Conservation (phyloP, 1,140 invertebrate genomes). For the Brachionus angularis region DNA sequence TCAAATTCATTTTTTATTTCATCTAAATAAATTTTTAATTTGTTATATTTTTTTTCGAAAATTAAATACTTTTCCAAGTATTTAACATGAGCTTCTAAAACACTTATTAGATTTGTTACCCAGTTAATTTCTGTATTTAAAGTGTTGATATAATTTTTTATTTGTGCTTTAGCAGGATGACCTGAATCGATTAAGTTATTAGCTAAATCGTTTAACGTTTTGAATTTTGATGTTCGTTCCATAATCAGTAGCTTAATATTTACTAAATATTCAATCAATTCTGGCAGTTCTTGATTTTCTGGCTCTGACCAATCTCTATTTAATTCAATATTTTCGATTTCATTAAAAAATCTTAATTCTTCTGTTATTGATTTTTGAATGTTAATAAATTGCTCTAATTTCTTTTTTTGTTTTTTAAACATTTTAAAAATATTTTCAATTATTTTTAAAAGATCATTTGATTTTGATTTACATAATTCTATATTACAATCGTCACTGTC, state of each 20-base stretch:
- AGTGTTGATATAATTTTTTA: slow-evolving; percentile 1
- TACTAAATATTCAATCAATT: slow-evolving; percentile 3
- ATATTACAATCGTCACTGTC: too few relatives aligned
- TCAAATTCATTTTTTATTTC: background rate
- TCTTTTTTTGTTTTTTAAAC: too few relatives aligned
- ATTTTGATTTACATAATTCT: too few relatives aligned
- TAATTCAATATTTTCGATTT: slow-evolving; percentile 7
- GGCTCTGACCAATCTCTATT: slow-evolving; percentile 39
- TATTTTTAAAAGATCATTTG: too few relatives aligned
- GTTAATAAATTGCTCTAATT: background rate
- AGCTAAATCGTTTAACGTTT: background rate
- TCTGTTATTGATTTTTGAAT: background rate
- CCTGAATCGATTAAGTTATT: background rate
- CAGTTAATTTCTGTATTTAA: background rate
- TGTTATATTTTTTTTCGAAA: background rate
- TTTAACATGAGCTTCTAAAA: background rate
- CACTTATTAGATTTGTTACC: background rate
- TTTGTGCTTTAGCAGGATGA: background rate
- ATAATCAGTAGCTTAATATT: background rate
- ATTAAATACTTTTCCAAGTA: background rate
- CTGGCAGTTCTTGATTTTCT: background rate
- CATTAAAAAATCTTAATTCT: slow-evolving; percentile 16
- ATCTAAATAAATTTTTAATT: background rate
- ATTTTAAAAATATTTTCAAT: too few relatives aligned
- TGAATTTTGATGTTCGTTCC: background rate